phyloP scores from a whole-genome alignment of 1,140 invertebrate species.

The Philaenus spumarius region DNA sequence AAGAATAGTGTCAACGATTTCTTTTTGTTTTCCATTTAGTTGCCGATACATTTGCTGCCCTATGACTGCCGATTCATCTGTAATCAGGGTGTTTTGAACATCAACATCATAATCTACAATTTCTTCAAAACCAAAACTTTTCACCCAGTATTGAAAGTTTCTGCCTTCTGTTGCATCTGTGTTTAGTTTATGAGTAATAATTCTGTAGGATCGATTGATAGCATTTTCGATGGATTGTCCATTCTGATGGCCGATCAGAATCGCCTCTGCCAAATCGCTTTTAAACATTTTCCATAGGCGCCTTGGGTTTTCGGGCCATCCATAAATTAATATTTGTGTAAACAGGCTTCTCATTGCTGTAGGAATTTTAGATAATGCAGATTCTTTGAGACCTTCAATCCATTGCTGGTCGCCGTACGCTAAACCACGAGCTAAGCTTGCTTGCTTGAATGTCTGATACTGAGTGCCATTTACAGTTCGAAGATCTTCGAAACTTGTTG shows the following conservation, averaged over 20 bases:
- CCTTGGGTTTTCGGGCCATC: constrained; percentile 11
- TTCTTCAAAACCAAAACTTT: too few species aligned
- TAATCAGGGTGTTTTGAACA: too few species aligned
- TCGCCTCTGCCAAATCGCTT: constrained; percentile 2
- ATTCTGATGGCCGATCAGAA: not conserved
- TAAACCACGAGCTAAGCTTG: not conserved
- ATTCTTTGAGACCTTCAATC: not conserved
- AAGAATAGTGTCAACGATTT: too few species aligned
- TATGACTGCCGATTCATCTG: too few species aligned
- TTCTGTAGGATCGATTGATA: not conserved
- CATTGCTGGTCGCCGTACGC: not conserved
- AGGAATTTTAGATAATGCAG: constrained; percentile 12
- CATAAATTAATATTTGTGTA: constrained; percentile 8
- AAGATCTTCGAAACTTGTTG: not conserved
- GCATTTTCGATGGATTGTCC: not conserved
- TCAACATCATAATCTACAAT: too few species aligned
- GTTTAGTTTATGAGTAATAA: not conserved
- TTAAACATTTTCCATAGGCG: constrained; percentile 11
- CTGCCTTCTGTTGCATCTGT: not conserved
- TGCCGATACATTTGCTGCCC: too few species aligned
- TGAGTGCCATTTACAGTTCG: not conserved
- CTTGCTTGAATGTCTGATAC: not conserved
- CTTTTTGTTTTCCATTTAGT: too few species aligned
- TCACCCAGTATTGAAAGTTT: not conserved
- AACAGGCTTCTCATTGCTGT: constrained; percentile 10